Evolutionary conservation across 2,888 invertebrate species (phyloP), one percentile per base, ranked within the genome.

Genomic region (Pollenia labialis): DNA sequence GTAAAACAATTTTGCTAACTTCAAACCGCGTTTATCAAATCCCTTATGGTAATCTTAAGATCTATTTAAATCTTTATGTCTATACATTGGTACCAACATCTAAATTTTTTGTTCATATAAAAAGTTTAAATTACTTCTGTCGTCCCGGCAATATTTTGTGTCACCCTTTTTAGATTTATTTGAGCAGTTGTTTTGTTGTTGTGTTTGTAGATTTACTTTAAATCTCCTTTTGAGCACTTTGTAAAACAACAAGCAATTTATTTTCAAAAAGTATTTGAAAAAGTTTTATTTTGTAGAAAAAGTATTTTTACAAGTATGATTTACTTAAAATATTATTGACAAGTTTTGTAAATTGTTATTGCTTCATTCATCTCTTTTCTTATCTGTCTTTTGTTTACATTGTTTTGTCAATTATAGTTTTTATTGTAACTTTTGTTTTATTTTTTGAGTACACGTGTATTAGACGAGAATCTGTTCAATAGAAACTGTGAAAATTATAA

Each of bases 261-360:
- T 32, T 12, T 40, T 23, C n/a, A 48, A 68, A 69, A 46, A 68
- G 58, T 14, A 58, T 58, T 56, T 58, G 23, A 18, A 40, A 14
- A 58, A 58, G 14, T n/a, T 58, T 58, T 18, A 56, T 56, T 56
- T 40, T 18, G 16, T 62, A 32, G 42, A 11, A 40, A 2, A 62
- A 62, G 62, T 62, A 42, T 62, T 62, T 62, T 10, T 4, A 42
- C 62, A 62, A 42, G 62, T 64, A 64, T 64, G 16, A 64, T 68
- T 69, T 68, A 68, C 68, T 46, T 60, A 58, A 79, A 79, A 68
- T 68, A 56, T 68, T 66, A 66, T 66, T 77, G 54, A 54, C 44
- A 48, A 42, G 32, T 42, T 56, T 56, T 14, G 18, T 54, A 48
- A 68, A 79, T 79, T 68, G 46, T 56, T 56, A 68, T 79, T 64